Percentiles rank a stretch among this genome's conserved stretches.
Evolutionary conservation across 2,113 vertebrate genomes (phyloP).

Genomic region (Cebus imitator): DNA sequence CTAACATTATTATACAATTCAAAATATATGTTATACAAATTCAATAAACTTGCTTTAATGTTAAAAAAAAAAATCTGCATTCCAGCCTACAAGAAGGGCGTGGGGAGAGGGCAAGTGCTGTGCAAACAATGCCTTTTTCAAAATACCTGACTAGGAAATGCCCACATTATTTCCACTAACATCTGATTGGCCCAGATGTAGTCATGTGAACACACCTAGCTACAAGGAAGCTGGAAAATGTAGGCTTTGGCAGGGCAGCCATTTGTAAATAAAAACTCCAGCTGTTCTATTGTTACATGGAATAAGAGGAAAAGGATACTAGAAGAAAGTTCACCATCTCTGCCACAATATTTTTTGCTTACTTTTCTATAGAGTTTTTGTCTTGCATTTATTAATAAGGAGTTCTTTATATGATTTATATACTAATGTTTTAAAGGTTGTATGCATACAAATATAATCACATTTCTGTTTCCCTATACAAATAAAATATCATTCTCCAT

Average conservation of each 20-base stretch:
- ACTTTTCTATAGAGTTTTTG: background rate
- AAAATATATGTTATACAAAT: slow-evolving; percentile 24
- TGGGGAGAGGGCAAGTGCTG: background rate
- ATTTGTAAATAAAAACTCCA: background rate
- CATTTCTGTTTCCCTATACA: background rate
- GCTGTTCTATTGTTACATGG: background rate
- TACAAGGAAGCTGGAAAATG: background rate
- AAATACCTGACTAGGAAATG: background rate
- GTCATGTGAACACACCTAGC: background rate
- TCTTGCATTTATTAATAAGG: background rate
- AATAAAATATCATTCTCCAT: background rate
- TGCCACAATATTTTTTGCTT: background rate
- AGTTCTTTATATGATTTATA: background rate
- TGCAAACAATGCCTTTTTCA: background rate
- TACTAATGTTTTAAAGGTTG: background rate
- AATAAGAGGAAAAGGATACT: background rate
- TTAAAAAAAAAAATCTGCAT: background rate
- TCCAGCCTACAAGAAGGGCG: background rate
- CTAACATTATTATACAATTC: background rate
- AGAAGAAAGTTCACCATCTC: background rate
- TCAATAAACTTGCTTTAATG: background rate
- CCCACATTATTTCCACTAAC: background rate
- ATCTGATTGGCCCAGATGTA: background rate
- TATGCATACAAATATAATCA: background rate
- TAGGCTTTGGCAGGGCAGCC: background rate